Evolutionary conservation across 2,888 invertebrate genomes (phyloP), one percentile per base, ranked within the genome.

Genomic region (Cerceris rybyensis): DNA sequence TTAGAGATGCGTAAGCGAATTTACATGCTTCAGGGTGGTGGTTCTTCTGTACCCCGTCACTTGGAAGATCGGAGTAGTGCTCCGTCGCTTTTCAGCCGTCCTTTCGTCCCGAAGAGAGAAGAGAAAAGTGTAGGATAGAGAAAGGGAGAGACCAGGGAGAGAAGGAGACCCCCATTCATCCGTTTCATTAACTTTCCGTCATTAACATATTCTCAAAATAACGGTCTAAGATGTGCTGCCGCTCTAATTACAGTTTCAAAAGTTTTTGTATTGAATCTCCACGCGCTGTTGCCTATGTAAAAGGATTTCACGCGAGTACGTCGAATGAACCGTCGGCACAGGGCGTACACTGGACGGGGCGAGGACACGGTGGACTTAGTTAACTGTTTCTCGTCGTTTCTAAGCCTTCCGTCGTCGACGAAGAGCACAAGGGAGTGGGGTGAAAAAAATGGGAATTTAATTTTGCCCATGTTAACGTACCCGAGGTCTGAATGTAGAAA

Each of bases 1-100:
- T 86, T 86, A 73, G 82, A 87, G 84, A 83, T 84, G 82, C 84
- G 86, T 83, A 82, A 86, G 86, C 81, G 81, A 86, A 86, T 86
- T 86, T 86, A 81, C 86, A 86, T 85, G 86, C 84, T 85, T 85
- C 85, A 85, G 83, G 79, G 73, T 80, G 84, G 85, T 82, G 85
- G 85, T 82, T 85, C 85, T 85, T 75, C 66, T 77, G 76, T 81
- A 85, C 81, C 76, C 81, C 78, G 76, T 85, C 85, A 72, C 80
- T 79, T 73, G 83, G 85, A 85, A 83, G 82, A 84, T 75, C 82
- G 77, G 82, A 81, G 80, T 73, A 63, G 70, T 28, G 66, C 76
- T 69, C 69, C 82, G 78, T 28, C 77, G 84, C 78, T 84, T 84
- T 84, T 84, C 84, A 84, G 84, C 84, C 78, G 73, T 80, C 80